These are phyloP conservation scores for Dissostichus mawsoni DNA, from an alignment of 2,113 vertebrate genomes.

Conservation along the genomic window DNA sequence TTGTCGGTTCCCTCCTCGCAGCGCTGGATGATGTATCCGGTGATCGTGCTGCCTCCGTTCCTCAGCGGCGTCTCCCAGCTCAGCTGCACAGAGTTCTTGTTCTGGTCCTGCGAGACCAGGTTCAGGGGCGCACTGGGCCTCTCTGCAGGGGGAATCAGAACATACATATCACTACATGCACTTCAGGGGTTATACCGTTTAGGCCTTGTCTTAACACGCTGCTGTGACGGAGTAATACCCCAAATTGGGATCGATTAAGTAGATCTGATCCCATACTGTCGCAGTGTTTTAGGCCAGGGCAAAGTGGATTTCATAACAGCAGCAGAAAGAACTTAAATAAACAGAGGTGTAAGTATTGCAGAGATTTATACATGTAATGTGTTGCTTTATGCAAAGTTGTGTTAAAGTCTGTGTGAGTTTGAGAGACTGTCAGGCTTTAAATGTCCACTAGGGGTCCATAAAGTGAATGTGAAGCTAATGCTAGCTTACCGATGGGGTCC, in stretches of 20 bases:
- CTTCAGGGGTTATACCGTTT: background rate
- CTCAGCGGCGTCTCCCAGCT: slow-evolving; percentile 94
- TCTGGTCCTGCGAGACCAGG: slow-evolving; percentile 90
- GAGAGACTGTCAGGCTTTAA: background rate
- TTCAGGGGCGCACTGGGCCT: slow-evolving; percentile 94
- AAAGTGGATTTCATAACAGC: too few relatives aligned
- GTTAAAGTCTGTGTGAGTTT: background rate
- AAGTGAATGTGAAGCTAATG: background rate
- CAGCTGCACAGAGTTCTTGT: slow-evolving; percentile 92
- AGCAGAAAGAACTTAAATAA: too few relatives aligned
- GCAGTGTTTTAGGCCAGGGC: too few relatives aligned
- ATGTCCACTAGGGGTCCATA: too few relatives aligned
- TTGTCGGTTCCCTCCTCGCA: slow-evolving; percentile 92
- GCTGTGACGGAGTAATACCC: too few relatives aligned
- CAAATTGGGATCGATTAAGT: too few relatives aligned
- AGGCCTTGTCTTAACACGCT: too few relatives aligned
- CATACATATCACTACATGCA: background rate
- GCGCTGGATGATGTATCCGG: slow-evolving; percentile 94
- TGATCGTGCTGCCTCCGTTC: slow-evolving; percentile 92
- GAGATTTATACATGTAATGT: too few relatives aligned
- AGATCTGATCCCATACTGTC: too few relatives aligned
- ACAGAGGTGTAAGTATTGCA: too few relatives aligned
- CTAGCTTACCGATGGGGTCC: slow-evolving; percentile 92
- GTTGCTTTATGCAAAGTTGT: too few relatives aligned
- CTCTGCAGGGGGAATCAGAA: slow-evolving; percentile 81